Evolutionary conservation across 2,113 vertebrate genomes (phyloP).

Genomic region (Rhadina sibilatrix): DNA sequence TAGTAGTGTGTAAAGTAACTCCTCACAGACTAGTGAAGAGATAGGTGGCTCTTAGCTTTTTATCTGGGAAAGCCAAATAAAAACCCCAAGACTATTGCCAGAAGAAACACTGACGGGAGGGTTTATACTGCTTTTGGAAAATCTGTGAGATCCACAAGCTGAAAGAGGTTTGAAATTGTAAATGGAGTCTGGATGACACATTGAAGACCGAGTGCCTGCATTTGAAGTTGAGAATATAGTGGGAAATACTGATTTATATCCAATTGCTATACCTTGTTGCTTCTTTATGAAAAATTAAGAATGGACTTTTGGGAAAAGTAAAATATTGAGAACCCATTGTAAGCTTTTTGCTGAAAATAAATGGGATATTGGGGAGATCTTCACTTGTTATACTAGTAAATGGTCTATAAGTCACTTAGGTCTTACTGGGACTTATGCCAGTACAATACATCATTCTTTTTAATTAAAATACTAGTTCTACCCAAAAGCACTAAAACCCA

Average conservation of each 20-base stretch:
- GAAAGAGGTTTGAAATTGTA: not conserved
- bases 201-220: not conserved
- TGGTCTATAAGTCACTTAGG: slow-evolving; percentile 55
- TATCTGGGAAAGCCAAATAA: not conserved
- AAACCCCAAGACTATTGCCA: not conserved
- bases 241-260: slow-evolving; percentile 36
- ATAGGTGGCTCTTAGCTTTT: not conserved
- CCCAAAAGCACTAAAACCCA: slow-evolving; percentile 42
- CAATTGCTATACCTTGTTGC: not conserved
- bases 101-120: not conserved
- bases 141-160: not conserved
- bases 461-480: slow-evolving; percentile 55
- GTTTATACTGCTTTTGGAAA: slow-evolving; percentile 31
- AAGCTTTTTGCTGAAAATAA: slow-evolving; percentile 54
- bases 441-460: slow-evolving; percentile 48
- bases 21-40: not conserved
- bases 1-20: not conserved
- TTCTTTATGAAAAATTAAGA: slow-evolving; percentile 37
- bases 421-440: slow-evolving; percentile 55
- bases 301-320: slow-evolving; percentile 40
- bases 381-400: slow-evolving; percentile 50
- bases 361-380: slow-evolving; percentile 47
- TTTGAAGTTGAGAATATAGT: not conserved
- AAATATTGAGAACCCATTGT: slow-evolving; percentile 46
- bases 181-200: not conserved